A percentile compares a stretch with the other conserved stretches of the same genome.
Conservation (phyloP, 2,113 vertebrate species). For the Piprites chloris region DNA sequence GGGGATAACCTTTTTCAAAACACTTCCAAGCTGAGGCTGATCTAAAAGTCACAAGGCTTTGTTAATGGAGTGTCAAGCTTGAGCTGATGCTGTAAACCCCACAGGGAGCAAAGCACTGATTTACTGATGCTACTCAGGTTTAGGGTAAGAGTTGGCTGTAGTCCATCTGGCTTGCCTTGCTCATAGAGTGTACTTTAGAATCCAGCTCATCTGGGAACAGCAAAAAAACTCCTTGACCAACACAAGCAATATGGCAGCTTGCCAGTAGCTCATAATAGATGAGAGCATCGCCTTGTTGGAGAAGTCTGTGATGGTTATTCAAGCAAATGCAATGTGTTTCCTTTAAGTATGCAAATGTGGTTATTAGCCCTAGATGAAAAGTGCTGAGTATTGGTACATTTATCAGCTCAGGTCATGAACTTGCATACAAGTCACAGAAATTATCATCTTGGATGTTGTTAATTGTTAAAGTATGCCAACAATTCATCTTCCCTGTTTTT, state of each 20-base stretch:
- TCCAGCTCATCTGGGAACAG: slow-evolving; percentile 31
- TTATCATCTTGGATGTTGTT: background rate
- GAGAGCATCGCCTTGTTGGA: slow-evolving; percentile 10
- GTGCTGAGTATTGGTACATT: background rate
- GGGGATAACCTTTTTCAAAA: background rate
- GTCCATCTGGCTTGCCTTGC: slow-evolving; percentile 15
- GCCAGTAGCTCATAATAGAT: slow-evolving; percentile 21
- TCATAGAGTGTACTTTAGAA: background rate
- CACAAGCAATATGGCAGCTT: background rate
- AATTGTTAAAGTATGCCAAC: background rate
- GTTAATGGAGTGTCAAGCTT: background rate
- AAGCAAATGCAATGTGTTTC: slow-evolving; percentile 5
- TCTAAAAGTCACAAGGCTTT: background rate
- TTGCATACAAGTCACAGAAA: background rate
- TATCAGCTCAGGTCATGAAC: background rate
- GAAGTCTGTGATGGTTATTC: background rate
- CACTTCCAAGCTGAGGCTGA: background rate
- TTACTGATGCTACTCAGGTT: slow-evolving; percentile 38
- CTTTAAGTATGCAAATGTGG: slow-evolving; percentile 30
- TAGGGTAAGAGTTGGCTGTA: slow-evolving; percentile 6
- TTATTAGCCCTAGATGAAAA: slow-evolving; percentile 22
- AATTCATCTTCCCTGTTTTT: background rate
- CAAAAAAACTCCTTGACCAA: slow-evolving; percentile 38
- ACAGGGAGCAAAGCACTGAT: background rate
- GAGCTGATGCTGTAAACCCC: background rate